These are phyloP conservation scores for Pelvicachromis taeniatus DNA, from an alignment of 2,113 vertebrate genomes.

Conservation along the genomic window DNA sequence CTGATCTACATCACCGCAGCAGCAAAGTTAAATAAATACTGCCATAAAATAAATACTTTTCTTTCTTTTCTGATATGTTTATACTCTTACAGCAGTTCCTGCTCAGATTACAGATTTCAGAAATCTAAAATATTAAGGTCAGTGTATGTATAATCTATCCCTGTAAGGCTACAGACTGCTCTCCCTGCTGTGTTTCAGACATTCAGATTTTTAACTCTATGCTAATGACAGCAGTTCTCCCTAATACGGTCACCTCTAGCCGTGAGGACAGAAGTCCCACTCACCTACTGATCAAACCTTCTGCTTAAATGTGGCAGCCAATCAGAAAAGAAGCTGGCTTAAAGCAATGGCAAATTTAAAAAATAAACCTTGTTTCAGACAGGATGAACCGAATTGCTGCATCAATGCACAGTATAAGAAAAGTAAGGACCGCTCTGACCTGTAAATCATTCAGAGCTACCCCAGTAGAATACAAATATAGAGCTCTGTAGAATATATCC, in stretches of 20 bases:
- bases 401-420: neutral
- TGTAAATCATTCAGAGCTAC: neutral
- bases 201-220: neutral
- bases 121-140: neutral
- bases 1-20: neutral
- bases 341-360: rapidly evolving
- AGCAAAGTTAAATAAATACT: neutral
- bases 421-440: neutral
- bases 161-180: neutral
- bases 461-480: neutral
- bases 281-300: neutral
- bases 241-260: neutral
- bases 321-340: neutral
- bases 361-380: neutral
- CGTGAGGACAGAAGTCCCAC: neutral
- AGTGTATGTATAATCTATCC: neutral
- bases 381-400: neutral
- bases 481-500: neutral
- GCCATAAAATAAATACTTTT: neutral
- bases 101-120: neutral
- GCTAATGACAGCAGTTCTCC: neutral
- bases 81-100: neutral
- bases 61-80: neutral
- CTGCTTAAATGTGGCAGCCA: neutral
- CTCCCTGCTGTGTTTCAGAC: neutral